Percentiles rank a stretch among this genome's conserved stretches.
phyloP scores from a whole-genome alignment of 1,140 invertebrate genomes.

The Prorops nasuta region DNA sequence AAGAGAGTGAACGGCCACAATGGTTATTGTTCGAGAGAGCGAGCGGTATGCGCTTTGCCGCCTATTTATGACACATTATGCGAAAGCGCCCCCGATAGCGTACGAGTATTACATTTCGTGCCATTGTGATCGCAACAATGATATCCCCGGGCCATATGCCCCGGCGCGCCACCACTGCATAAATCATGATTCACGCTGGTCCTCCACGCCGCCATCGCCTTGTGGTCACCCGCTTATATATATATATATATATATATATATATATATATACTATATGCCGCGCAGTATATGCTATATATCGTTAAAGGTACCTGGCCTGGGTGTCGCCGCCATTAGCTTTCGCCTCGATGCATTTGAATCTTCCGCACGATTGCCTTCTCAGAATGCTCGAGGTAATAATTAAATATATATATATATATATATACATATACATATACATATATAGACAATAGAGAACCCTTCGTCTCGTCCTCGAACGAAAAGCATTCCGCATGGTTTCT shows the following conservation, averaged over 20 bases:
- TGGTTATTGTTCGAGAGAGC: constrained; percentile 51
- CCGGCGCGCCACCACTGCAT: constrained; percentile 27
- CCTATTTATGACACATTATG: constrained; percentile 59
- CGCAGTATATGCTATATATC: no score
- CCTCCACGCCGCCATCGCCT: constrained; percentile 10
- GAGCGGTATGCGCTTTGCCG: constrained; percentile 22
- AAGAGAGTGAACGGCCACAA: constrained; percentile 50
- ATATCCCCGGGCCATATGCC: constrained; percentile 36
- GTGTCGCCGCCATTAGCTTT: no score
- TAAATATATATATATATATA: neutral
- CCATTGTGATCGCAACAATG: constrained; percentile 53
- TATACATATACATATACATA: neutral
- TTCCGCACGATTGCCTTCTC: no score
- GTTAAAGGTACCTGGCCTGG: no score
- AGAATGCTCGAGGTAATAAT: neutral
- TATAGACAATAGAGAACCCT: no score
- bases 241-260: no score
- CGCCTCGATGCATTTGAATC: no score
- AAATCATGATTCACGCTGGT: constrained; percentile 36
- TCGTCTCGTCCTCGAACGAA: no score
- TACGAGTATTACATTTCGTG: constrained; percentile 41
- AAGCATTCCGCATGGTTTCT: no score
- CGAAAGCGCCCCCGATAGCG: constrained; percentile 51
- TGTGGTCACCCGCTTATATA: no score
- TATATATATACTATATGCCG: no score